These are phyloP conservation scores for Tetheella fluctuosa DNA, from an alignment of 2,888 invertebrate genomes.

Conservation along the genomic window DNA sequence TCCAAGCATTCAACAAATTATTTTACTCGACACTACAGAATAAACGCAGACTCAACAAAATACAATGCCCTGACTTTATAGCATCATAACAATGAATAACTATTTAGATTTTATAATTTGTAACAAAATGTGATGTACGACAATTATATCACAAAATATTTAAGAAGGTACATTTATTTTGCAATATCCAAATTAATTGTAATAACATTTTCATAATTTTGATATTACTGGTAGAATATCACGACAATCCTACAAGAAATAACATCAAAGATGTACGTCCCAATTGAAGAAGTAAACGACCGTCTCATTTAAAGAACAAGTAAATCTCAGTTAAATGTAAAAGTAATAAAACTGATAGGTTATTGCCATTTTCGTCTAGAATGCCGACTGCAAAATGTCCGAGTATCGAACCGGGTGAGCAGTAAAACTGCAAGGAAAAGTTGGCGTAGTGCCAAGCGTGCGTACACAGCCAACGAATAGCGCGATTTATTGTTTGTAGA, in stretches of 20 bases:
- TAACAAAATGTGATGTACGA: too few relatives aligned
- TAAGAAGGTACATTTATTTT: too few relatives aligned
- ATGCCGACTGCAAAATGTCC: conserved; percentile 66
- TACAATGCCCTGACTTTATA: too few relatives aligned
- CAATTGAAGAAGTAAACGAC: conserved; percentile 31
- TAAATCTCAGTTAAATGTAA: conserved; percentile 49
- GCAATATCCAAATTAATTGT: too few relatives aligned
- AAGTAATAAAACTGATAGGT: conserved; percentile 67
- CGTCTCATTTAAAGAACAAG: conserved; percentile 39
- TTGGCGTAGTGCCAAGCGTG: conserved; percentile 66
- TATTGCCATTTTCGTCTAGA: conserved; percentile 72
- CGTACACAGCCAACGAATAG: conserved; percentile 43
- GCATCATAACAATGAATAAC: too few relatives aligned
- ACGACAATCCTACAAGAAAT: background rate
- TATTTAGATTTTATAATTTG: background rate
- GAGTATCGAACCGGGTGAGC: conserved; percentile 58
- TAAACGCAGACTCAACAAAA: too few relatives aligned
- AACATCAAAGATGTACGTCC: conserved; percentile 39
- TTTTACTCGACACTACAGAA: too few relatives aligned
- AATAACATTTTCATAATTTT: too few relatives aligned
- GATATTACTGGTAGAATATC: too few relatives aligned
- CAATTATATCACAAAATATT: too few relatives aligned
- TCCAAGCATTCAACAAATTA: too few relatives aligned
- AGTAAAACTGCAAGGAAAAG: conserved; percentile 74
- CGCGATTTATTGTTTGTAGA: conserved; percentile 64